phyloP scores from a whole-genome alignment of 1,140 invertebrate genomes.

The Drosophila guanche region DNA sequence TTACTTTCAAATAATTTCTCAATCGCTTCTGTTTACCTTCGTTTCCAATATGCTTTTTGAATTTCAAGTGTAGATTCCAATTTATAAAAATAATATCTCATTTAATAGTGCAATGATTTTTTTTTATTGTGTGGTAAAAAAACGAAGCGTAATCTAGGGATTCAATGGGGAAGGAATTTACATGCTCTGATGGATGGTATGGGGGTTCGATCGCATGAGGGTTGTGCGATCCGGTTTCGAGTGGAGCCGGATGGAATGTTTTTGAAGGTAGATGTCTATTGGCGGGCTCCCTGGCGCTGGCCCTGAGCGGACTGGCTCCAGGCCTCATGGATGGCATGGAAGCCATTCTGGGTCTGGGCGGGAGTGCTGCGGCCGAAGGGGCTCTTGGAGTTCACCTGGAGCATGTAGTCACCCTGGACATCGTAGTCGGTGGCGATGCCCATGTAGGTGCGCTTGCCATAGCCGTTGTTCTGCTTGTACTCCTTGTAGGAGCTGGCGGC shows the following conservation, averaged over 20 bases:
- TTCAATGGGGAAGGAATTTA: slow-evolving; percentile 1
- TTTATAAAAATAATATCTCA: no score
- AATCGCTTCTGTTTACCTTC: no score
- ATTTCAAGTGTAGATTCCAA: no score
- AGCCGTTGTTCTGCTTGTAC: slow-evolving; percentile 74
- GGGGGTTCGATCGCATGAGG: slow-evolving; percentile 39
- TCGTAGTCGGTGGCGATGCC: slow-evolving; percentile 69
- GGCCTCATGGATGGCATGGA: slow-evolving; percentile 50
- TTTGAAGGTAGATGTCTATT: neutral
- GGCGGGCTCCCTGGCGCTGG: slow-evolving; percentile 14
- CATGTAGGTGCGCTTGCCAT: slow-evolving; percentile 77
- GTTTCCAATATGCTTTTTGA: no score
- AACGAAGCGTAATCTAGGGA: slow-evolving; percentile 37
- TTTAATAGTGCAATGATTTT: slow-evolving; percentile 32
- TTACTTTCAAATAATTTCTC: no score
- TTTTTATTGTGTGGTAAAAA: slow-evolving; percentile 38
- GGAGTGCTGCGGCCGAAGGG: slow-evolving; percentile 76
- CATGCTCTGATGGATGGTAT: slow-evolving; percentile 12
- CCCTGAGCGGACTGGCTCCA: slow-evolving; percentile 47
- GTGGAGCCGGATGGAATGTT: no score
- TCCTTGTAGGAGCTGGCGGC: slow-evolving; percentile 70
- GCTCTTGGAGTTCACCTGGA: slow-evolving; percentile 74
- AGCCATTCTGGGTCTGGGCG: slow-evolving; percentile 65
- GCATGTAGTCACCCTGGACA: slow-evolving; percentile 74
- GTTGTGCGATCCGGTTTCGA: slow-evolving; percentile 18